These are phyloP conservation scores for Neosilurus mollespiculum DNA, from an alignment of 2,797 vertebrate genomes.

Conservation along the genomic window DNA sequence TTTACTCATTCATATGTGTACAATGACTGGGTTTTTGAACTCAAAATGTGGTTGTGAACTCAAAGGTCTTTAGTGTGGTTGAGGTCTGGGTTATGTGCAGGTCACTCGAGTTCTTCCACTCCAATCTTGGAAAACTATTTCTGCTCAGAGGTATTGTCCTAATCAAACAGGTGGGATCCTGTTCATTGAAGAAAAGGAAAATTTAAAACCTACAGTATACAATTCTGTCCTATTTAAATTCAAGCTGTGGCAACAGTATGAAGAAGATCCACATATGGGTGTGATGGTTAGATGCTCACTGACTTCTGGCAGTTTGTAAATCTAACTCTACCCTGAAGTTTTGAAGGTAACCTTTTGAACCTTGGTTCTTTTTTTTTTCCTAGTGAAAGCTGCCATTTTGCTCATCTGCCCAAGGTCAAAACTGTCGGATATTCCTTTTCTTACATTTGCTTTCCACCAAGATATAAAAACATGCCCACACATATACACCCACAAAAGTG, in stretches of 20 bases:
- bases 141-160: too few species aligned
- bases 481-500: neutral
- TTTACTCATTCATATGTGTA: too few species aligned
- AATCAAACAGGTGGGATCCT: too few species aligned
- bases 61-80: too few species aligned
- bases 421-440: neutral
- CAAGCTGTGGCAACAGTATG: neutral
- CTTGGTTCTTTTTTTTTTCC: neutral
- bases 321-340: neutral
- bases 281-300: neutral
- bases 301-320: neutral
- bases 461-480: neutral
- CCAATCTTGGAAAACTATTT: too few species aligned
- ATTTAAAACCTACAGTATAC: neutral
- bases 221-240: neutral
- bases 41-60: too few species aligned
- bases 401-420: neutral
- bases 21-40: too few species aligned
- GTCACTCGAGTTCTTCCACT: too few species aligned
- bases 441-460: neutral
- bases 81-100: too few species aligned
- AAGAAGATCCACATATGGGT: neutral
- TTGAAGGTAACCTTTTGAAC: neutral
- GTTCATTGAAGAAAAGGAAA: neutral
- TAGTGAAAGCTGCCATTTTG: neutral